Conservation (phyloP, 2,797 vertebrate genomes). For the Zenarchopterus dispar region DNA sequence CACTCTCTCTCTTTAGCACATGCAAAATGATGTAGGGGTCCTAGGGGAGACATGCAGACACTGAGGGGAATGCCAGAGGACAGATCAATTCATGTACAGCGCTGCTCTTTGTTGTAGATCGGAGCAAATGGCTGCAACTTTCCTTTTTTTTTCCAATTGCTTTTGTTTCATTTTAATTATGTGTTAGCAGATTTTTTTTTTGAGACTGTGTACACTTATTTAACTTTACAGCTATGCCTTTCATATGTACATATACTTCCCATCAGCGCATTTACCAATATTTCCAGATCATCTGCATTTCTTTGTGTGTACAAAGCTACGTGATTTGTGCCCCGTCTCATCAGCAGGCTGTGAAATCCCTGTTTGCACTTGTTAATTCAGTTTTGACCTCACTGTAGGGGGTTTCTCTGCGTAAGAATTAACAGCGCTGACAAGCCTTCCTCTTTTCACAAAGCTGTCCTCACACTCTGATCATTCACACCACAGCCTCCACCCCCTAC, state of each 20-base stretch:
- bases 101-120: conserved; percentile 10
- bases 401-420: conserved; percentile 41
- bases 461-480: conserved; percentile 4
- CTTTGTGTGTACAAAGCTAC: background rate
- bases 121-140: conserved; percentile 11
- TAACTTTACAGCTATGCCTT: background rate
- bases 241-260: background rate
- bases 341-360: conserved; percentile 47
- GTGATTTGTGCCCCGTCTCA: conserved; percentile 26
- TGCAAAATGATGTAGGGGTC: conserved; percentile 64
- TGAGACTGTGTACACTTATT: conserved; percentile 1
- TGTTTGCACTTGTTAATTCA: conserved; percentile 56
- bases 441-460: conserved; percentile 19
- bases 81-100: conserved; percentile 34
- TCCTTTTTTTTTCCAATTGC: conserved; percentile 1
- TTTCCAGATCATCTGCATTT: background rate
- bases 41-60: conserved; percentile 47
- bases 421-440: conserved; percentile 27
- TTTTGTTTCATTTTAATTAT: conserved; percentile 6
- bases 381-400: conserved; percentile 28
- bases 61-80: conserved; percentile 36
- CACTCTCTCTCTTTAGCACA: conserved; percentile 74
- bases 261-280: background rate
- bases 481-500: background rate
- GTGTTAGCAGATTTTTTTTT: background rate